Evolutionary conservation across 2,797 vertebrate genomes (phyloP).

Genomic region (Cyclura pinguis): DNA sequence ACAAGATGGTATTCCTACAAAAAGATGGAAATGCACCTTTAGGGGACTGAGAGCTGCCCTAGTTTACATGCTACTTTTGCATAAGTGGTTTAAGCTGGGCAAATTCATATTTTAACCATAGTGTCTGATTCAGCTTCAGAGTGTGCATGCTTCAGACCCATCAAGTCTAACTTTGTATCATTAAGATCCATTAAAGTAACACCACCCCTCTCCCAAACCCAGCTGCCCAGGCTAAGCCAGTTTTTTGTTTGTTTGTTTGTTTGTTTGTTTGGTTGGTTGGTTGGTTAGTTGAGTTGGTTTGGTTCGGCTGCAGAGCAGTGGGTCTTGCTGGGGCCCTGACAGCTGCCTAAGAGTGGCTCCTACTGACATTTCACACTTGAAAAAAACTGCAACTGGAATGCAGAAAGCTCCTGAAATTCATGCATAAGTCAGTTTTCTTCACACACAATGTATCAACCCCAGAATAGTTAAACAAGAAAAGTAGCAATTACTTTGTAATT

Average conservation of each 20-base stretch:
- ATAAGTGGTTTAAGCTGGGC: neutral
- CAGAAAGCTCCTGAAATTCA: neutral
- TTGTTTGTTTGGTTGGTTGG: too few species aligned
- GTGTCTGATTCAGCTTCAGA: neutral
- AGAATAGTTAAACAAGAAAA: neutral
- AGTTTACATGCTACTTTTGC: neutral
- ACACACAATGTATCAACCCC: neutral
- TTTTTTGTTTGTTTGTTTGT: too few species aligned
- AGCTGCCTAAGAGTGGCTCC: too few species aligned
- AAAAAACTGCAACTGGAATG: neutral
- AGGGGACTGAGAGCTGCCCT: neutral
- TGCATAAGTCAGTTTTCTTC: neutral
- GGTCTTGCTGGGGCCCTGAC: too few species aligned
- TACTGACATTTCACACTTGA: neutral
- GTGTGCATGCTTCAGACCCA: neutral
- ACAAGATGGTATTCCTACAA: too few species aligned
- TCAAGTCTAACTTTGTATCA: neutral
- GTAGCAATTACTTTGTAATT: neutral
- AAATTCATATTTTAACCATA: neutral
- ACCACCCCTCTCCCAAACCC: neutral
- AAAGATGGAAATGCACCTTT: neutral
- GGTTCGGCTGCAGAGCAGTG: too few species aligned
- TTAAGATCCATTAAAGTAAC: too few species aligned
- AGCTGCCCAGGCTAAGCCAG: neutral
- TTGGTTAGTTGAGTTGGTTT: too few species aligned